phyloP scores from a whole-genome alignment of 2,113 vertebrate species.

The Irena cyanogastra region DNA sequence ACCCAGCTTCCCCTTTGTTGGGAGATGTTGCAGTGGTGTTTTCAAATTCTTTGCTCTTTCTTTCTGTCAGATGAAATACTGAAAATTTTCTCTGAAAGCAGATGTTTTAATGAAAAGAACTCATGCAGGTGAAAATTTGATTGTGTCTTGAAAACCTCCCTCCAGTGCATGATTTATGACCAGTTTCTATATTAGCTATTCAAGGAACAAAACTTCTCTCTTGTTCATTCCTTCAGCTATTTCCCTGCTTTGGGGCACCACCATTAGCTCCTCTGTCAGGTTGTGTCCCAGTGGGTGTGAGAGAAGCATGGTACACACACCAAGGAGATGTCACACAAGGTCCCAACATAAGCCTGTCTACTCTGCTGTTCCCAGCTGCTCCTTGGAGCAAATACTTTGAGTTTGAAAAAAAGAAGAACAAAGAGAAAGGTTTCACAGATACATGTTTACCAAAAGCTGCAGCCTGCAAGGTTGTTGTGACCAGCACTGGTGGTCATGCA shows the following conservation, averaged over 20 bases:
- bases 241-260: neutral
- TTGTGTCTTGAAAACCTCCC: neutral
- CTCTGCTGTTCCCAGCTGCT: neutral
- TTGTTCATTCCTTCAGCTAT: neutral
- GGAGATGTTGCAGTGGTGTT: neutral
- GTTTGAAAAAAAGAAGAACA: neutral
- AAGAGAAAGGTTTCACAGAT: neutral
- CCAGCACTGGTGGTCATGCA: neutral
- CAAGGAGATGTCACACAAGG: neutral
- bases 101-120: neutral
- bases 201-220: neutral
- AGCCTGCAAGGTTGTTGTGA: neutral
- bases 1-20: neutral
- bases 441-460: neutral
- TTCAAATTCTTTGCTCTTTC: fast-evolving
- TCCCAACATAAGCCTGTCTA: neutral
- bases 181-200: neutral
- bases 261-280: neutral
- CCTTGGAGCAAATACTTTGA: neutral
- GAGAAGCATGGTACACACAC: neutral
- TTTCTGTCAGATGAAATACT: neutral
- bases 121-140: neutral
- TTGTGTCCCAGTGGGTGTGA: neutral
- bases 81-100: neutral
- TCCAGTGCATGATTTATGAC: neutral